phyloP scores from a whole-genome alignment of 2,113 vertebrate genomes.

The Paraplagusia blochii region DNA sequence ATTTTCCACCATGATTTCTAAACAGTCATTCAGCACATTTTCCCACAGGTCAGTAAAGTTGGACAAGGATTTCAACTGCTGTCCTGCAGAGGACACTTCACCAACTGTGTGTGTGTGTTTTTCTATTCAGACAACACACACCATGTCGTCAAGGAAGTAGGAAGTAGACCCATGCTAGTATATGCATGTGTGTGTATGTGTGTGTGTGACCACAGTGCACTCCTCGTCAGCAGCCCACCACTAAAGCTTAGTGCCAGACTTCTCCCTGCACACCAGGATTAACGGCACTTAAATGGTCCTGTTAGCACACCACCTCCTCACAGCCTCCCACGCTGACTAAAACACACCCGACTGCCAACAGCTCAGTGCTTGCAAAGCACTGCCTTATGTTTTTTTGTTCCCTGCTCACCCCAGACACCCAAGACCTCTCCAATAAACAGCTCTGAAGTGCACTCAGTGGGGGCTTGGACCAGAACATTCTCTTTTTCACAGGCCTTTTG shows the following conservation, averaged over 20 bases:
- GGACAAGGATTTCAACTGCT: background rate
- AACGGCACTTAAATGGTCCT: slow-evolving; percentile 72
- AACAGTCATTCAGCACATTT: no score
- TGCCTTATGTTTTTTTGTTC: slow-evolving; percentile 58
- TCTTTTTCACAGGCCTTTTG: slow-evolving; percentile 57
- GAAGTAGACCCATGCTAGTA: no score
- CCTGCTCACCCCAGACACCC: slow-evolving; percentile 31
- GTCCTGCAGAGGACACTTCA: background rate
- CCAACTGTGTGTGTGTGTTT: background rate
- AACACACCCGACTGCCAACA: slow-evolving; percentile 56
- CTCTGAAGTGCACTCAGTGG: slow-evolving; percentile 53
- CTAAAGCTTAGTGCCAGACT: slow-evolving; percentile 61
- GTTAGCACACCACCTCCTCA: slow-evolving; percentile 61
- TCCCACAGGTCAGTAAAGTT: no score
- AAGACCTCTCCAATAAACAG: slow-evolving; percentile 61
- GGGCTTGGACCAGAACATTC: slow-evolving; percentile 65
- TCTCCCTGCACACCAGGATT: slow-evolving; percentile 67
- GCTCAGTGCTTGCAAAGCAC: slow-evolving; percentile 35
- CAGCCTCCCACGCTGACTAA: slow-evolving; percentile 49
- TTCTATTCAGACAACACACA: slow-evolving; percentile 24
- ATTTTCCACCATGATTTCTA: no score
- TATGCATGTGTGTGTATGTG: slow-evolving; percentile 29
- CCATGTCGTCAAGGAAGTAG: slow-evolving; percentile 15
- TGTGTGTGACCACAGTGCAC: slow-evolving; percentile 41
- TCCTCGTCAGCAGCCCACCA: slow-evolving; percentile 61